Base-by-base conservation (phyloP, 2,888 invertebrate genomes). In the Digitonthophagus gazella region DNA sequence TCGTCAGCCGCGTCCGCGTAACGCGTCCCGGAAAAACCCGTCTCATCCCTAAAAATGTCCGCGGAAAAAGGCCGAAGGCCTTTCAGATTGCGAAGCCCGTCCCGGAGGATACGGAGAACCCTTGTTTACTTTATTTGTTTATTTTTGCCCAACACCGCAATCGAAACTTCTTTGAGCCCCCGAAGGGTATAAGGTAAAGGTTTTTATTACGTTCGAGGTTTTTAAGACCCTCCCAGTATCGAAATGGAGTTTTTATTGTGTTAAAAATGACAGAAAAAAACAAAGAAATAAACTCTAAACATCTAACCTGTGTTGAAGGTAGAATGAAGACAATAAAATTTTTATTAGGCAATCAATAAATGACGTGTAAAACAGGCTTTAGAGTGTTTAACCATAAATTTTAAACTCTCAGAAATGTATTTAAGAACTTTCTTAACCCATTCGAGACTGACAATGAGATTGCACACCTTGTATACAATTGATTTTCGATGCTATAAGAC, bases 201-300 rank as follows among this genome's bases (percentile, higher is more conserved):
- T 61, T 61, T 61, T 61, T 61, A 61, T 61, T 61, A 19, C 61
- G 20, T 61, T 20, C 18, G 61, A 61, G 61, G 61, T 19, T 61
- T 61, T 61, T 61, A 61, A 61, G 20, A 61, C 61, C 61, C 18
- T 61, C 61, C 57, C 18, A 19, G 61, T 18, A 61, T n/a, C 20
- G 28, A 44, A 44, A 44, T 44, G 28, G 28, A 44, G 61, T 61
- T 61, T 61, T 61, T 61, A 61, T 61, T 18, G 61, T 20, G 20
- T 61, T 19, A 61, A 5, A 44, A 44, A 8, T 11, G 6, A 6
- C 11, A 8, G 1, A 44, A 44, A 44, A 44, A 44, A 44, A 44
- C 1, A 44, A 44, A 44, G 6, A 44, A 44, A 44, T 44, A 44
- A 44, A 44, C 11, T 44, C 28, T 8, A n/a, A n/a, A n/a, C n/a